A percentile compares a stretch with the other conserved stretches of the same genome.
Conservation (phyloP, 2,888 invertebrate species). For the Papilio demoleus region DNA sequence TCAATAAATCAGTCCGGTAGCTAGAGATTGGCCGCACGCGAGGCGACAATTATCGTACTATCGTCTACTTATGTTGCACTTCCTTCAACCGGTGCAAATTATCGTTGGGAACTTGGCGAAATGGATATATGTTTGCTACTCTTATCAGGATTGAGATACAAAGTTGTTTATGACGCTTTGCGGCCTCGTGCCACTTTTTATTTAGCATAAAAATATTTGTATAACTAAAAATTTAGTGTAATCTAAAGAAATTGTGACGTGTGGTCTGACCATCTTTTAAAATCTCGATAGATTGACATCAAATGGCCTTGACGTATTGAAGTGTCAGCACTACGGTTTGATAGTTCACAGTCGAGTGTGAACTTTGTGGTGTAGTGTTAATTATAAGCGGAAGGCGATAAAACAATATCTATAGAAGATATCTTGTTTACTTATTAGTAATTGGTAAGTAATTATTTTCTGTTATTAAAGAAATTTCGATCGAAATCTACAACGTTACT, state of each 20-base stretch:
- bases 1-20: conserved; percentile 35
- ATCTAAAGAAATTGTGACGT: not conserved
- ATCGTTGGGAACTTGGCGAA: conserved; percentile 20
- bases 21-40: conserved; percentile 38
- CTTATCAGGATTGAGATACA: conserved; percentile 20
- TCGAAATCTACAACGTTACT: not conserved
- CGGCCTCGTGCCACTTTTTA: not conserved
- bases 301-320: conserved; percentile 52
- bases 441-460: not conserved
- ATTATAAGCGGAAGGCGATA: not conserved
- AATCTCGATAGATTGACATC: conserved; percentile 19
- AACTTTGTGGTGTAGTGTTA: conserved; percentile 7
- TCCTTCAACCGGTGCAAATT: conserved; percentile 23
- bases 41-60: conserved; percentile 36
- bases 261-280: not conserved
- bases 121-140: conserved; percentile 19
- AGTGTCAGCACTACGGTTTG: conserved; percentile 58
- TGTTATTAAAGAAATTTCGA: not conserved
- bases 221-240: not conserved
- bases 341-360: not conserved
- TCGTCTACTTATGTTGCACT: conserved; percentile 25
- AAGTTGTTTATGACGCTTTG: conserved; percentile 6
- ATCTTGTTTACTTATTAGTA: not conserved
- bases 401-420: not conserved
- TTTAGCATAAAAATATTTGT: not conserved